Conservation (phyloP, 2,888 invertebrate species). For the Deilephila porcellus region DNA sequence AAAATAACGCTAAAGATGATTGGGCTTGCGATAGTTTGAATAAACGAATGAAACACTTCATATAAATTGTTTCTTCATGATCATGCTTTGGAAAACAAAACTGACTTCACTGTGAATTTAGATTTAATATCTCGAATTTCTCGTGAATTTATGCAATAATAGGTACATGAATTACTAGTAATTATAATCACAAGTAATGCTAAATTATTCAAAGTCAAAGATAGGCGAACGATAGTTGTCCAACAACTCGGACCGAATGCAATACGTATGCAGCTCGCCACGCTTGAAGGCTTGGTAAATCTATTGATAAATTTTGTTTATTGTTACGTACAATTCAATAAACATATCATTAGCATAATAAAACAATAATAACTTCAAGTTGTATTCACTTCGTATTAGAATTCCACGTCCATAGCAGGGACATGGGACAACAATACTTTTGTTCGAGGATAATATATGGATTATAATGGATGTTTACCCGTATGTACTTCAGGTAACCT, state of each 20-base stretch:
- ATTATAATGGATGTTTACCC: constrained; percentile 2
- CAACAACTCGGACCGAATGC: neutral
- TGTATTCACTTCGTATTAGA: constrained; percentile 17
- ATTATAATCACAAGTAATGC: neutral
- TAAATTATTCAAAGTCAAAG: neutral
- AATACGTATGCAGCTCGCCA: constrained; percentile 5
- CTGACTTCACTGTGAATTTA: too few species aligned
- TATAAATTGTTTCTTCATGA: too few species aligned
- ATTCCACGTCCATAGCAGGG: constrained; percentile 15
- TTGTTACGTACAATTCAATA: constrained; percentile 16
- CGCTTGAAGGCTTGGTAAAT: constrained; percentile 5
- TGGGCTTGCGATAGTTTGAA: too few species aligned
- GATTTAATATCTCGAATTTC: too few species aligned
- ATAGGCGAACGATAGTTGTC: neutral
- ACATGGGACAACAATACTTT: constrained; percentile 15
- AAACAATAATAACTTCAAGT: constrained; percentile 10
- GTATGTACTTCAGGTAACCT: neutral
- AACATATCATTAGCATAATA: constrained; percentile 17
- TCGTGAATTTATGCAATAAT: neutral
- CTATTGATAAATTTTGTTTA: constrained; percentile 19
- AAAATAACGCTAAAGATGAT: too few species aligned
- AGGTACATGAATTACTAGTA: neutral
- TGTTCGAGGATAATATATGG: neutral
- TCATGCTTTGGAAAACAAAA: too few species aligned
- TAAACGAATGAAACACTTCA: too few species aligned